Evolutionary conservation across 92 coral and sea anemone species (phyloP).

Genomic region (Bergia puertoricense): DNA sequence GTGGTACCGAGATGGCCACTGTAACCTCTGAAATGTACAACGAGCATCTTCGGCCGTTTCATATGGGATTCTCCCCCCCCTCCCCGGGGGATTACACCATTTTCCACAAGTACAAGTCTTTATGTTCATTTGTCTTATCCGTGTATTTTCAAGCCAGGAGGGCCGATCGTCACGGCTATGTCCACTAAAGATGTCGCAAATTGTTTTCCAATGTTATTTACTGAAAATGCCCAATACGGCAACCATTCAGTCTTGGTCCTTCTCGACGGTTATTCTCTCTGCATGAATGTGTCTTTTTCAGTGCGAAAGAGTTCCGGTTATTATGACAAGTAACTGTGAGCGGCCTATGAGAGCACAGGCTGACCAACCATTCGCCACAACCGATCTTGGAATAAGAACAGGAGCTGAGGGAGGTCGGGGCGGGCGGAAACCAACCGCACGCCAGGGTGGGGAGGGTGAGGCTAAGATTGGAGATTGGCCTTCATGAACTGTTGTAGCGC

Average conservation of each 20-base stretch:
- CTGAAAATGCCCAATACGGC: neutral
- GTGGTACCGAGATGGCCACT: too few relatives aligned
- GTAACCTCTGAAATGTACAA: too few relatives aligned
- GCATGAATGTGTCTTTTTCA: too few relatives aligned
- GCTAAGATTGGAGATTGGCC: conserved; percentile 77
- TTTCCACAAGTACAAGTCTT: too few relatives aligned
- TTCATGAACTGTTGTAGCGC: conserved; percentile 97
- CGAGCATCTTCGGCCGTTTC: too few relatives aligned
- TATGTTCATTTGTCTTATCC: neutral
- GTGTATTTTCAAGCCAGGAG: neutral
- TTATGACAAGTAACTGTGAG: too few relatives aligned
- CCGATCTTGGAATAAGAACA: neutral
- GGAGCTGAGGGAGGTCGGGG: neutral
- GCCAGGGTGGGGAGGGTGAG: neutral
- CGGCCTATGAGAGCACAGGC: neutral
- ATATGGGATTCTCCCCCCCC: too few relatives aligned
- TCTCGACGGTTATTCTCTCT: neutral
- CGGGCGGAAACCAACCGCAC: neutral
- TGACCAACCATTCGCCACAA: neutral
- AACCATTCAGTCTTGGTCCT: neutral
- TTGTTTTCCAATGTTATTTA: neutral
- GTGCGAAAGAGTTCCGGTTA: too few relatives aligned
- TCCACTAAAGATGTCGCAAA: neutral
- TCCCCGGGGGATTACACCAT: too few relatives aligned
- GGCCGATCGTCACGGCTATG: neutral